Evolutionary conservation across 1,140 invertebrate genomes (phyloP), one percentile per base, ranked within the genome.

Genomic region (Stegodyphus dumicola): DNA sequence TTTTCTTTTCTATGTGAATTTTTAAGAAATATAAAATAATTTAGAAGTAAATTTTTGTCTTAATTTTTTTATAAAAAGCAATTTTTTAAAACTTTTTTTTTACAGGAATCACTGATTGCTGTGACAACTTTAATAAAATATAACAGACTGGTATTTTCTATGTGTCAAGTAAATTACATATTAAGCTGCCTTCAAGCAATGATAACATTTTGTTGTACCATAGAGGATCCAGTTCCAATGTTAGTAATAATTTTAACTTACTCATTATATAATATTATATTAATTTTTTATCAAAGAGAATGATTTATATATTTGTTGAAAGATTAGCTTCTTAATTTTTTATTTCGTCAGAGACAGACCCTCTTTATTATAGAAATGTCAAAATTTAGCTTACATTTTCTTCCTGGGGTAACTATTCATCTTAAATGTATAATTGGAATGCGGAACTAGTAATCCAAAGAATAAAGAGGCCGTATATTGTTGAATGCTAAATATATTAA

Each of bases 131-230:
- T 76, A 56, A 17, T 85, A 6, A 53, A 69, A 70, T 49, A 49
- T 56, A 15, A 77, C 18, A 60, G 74, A 17, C 13, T 85, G 11
- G 70, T 85, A 52, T 76, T 85, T 77, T 64, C 81, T 10, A 17
- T 54, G 18, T 67, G 18, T 17, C 9, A 33, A 11, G 48, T 70
- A 15, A 67, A 85, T 56, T 85, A 85, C 17, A 52, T 76, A 10
- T 76, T 85, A n/a, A 69, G 60, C 10, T 85, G 81, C 52, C 18
- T 85, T 60, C 48, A 56, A 56, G 73, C 81, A 18, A n/a, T 85
- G 52, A 69, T 76, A 6, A 18, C 11, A 15, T 85, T 85, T 70
- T 77, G 73, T 66, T 66, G 64, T 56, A n/a, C 17, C n/a, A 52
- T 56, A 15, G 51, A 53, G 17, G 65, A 85, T 53, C 17, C 17